phyloP scores from a whole-genome alignment of 2,113 vertebrate species.

The Pseudorhombus dupliciocellatus region DNA sequence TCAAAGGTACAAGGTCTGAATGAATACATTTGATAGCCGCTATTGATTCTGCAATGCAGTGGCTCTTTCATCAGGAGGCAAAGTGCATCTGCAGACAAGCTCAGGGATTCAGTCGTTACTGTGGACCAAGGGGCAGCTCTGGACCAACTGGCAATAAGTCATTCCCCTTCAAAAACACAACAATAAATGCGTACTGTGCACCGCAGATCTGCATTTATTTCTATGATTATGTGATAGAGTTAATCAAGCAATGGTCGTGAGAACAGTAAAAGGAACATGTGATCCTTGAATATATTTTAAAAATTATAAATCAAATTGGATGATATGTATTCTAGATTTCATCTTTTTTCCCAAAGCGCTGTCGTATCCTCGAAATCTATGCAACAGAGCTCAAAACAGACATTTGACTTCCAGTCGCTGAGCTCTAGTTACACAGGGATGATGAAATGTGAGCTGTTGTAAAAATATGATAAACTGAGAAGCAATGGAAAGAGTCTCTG shows the following conservation, averaged over 20 bases:
- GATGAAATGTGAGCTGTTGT: background rate
- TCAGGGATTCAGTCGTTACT: constrained; percentile 44
- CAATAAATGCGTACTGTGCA: background rate
- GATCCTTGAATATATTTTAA: background rate
- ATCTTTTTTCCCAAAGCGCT: background rate
- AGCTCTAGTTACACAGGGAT: background rate
- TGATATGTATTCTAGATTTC: background rate
- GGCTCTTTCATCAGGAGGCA: constrained; percentile 69
- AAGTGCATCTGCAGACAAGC: constrained; percentile 63
- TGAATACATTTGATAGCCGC: constrained; percentile 64
- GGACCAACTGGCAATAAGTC: constrained; percentile 26
- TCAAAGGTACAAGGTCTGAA: constrained; percentile 61
- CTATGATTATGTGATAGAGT: background rate
- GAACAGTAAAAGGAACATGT: background rate
- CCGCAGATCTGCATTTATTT: background rate
- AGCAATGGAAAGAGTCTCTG: background rate
- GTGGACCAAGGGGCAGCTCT: constrained; percentile 34
- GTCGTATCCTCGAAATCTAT: background rate
- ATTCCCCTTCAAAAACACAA: background rate
- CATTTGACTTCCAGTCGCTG: background rate
- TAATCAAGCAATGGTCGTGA: background rate
- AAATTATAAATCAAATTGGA: background rate
- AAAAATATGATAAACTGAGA: background rate
- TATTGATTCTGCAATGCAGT: constrained; percentile 67
- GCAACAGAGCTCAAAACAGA: background rate